Evolutionary conservation across 2,888 invertebrate species (phyloP).

Genomic region (Drosophila borborema): DNA sequence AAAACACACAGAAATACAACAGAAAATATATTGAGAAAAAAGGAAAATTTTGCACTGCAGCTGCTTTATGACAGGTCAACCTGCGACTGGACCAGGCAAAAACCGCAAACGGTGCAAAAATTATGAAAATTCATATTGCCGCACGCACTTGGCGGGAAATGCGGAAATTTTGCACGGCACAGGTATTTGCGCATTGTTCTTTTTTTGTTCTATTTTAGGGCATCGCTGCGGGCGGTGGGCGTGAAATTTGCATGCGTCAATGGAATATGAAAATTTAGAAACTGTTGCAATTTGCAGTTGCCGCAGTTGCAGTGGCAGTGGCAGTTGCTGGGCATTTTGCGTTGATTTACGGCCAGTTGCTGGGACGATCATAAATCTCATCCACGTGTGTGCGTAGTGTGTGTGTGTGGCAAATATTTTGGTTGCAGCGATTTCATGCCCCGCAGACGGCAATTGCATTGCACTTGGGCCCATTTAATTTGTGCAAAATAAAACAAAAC

Average conservation of each 20-base stretch:
- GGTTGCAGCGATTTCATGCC: constrained; percentile 77
- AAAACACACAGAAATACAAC: background rate
- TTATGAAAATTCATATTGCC: constrained; percentile 81
- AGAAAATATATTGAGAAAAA: background rate
- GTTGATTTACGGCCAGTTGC: constrained; percentile 64
- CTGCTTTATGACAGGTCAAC: constrained; percentile 63
- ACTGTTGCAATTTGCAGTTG: constrained; percentile 54
- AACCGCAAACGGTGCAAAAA: constrained; percentile 72
- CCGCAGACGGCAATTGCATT: constrained; percentile 69
- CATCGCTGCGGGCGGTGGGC: constrained; percentile 58
- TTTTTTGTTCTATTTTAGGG: constrained; percentile 13
- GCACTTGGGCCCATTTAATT: constrained; percentile 48
- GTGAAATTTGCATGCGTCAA: constrained; percentile 77
- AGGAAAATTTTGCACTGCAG: constrained; percentile 50
- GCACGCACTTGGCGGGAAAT: constrained; percentile 71
- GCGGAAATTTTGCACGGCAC: constrained; percentile 41
- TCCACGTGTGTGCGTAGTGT: constrained; percentile 12
- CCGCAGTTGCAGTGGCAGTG: constrained; percentile 21
- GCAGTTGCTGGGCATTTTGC: constrained; percentile 34
- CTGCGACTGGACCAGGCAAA: constrained; percentile 39
- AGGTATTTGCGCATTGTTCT: constrained; percentile 49
- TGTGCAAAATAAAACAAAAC: constrained; percentile 31
- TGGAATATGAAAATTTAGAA: constrained; percentile 61
- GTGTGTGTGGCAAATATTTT: constrained; percentile 72
- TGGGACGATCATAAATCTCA: constrained; percentile 57